Conservation (phyloP, 2,888 invertebrate species). For the Megaustenia siamemsis region DNA sequence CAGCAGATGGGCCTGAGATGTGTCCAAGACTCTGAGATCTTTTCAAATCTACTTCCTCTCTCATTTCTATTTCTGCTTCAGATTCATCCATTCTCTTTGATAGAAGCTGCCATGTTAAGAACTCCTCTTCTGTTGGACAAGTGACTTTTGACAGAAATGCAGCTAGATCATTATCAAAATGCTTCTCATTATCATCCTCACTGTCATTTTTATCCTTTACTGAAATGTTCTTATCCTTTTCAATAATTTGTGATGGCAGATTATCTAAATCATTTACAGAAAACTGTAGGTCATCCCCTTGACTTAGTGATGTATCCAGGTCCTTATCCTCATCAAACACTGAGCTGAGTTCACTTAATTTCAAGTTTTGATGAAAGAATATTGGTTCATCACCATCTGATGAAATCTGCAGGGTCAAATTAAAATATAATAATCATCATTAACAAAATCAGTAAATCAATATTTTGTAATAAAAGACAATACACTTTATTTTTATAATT, state of each 20-base stretch:
- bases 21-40: constrained; percentile 24
- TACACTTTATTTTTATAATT: too few species aligned
- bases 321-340: constrained; percentile 73
- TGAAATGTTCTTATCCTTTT: neutral
- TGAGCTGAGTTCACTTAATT: constrained; percentile 55
- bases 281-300: constrained; percentile 56
- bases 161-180: constrained; percentile 62
- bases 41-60: constrained; percentile 44
- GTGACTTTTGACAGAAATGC: constrained; percentile 42
- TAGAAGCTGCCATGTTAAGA: constrained; percentile 19
- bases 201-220: neutral
- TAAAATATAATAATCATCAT: neutral
- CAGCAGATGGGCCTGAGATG: neutral
- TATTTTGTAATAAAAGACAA: too few species aligned
- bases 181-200: constrained; percentile 16
- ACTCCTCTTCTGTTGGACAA: constrained; percentile 44
- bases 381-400: constrained; percentile 75
- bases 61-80: constrained; percentile 45
- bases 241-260: neutral
- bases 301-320: constrained; percentile 70
- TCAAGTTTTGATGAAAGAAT: constrained; percentile 71
- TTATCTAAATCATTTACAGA: neutral
- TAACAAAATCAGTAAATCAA: neutral
- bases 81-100: constrained; percentile 37
- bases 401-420: constrained; percentile 57